phyloP scores from a whole-genome alignment of 2,797 vertebrate genomes.

The Catostomus latipinnis region DNA sequence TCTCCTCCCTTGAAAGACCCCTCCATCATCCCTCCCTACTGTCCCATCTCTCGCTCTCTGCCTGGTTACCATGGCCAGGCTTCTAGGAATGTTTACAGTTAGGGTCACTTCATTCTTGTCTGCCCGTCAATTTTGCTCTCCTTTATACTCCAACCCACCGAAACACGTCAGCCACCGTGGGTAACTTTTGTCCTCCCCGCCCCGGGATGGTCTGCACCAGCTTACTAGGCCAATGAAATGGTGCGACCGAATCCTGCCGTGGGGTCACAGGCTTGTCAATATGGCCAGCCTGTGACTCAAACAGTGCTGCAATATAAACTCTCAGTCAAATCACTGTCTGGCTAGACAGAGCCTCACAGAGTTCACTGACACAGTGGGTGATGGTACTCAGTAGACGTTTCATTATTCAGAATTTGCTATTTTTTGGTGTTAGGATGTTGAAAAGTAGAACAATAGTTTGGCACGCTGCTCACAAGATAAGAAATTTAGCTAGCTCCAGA shows the following conservation, averaged over 20 bases:
- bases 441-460: too few relatives aligned
- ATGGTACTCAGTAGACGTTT: conserved; percentile 25
- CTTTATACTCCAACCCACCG: conserved; percentile 34
- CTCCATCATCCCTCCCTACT: conserved; percentile 19
- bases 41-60: conserved; percentile 21
- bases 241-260: conserved; percentile 52
- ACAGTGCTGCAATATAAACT: conserved; percentile 54
- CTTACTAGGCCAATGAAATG: conserved; percentile 43
- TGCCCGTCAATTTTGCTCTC: conserved; percentile 37
- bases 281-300: conserved; percentile 40
- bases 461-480: too few relatives aligned
- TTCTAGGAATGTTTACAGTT: conserved; percentile 83
- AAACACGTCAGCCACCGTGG: conserved; percentile 31
- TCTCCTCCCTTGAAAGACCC: conserved; percentile 1
- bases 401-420: conserved; percentile 22
- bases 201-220: conserved; percentile 46
- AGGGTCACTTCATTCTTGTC: conserved; percentile 69
- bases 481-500: too few relatives aligned
- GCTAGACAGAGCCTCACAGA: conserved; percentile 1
- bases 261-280: conserved; percentile 58
- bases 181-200: conserved; percentile 58
- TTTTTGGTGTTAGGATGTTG: too few relatives aligned
- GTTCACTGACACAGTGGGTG: conserved; percentile 33
- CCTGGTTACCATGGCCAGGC: conserved; percentile 41
- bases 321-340: too few relatives aligned